Conservation (phyloP, 2,888 invertebrate species). For the Cantharis lateralis region DNA sequence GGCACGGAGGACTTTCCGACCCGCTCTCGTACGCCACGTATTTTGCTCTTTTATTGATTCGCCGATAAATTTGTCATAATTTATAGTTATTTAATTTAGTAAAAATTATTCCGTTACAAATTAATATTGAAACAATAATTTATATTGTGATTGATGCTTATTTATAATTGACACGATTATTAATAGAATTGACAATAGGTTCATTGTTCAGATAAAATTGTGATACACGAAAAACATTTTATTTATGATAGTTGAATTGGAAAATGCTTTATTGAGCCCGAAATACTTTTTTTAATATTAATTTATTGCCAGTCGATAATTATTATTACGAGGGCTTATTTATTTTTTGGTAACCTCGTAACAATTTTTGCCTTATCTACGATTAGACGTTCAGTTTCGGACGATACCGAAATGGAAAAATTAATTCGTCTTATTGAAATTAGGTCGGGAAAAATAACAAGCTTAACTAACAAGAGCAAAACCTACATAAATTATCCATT, state of each 20-base stretch:
- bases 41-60: background rate
- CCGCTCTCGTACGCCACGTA: background rate
- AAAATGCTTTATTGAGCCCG: conserved; percentile 38
- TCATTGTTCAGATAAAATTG: conserved; percentile 19
- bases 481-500: conserved; percentile 27
- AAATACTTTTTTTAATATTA: background rate
- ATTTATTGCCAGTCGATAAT: background rate
- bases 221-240: conserved; percentile 41
- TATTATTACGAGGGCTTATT: background rate
- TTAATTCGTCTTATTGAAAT: conserved; percentile 11
- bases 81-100: background rate
- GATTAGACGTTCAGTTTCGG: background rate
- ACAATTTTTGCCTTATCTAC: background rate
- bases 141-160: conserved; percentile 38
- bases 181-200: conserved; percentile 26
- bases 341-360: background rate
- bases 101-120: background rate
- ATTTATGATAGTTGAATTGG: conserved; percentile 42
- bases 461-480: conserved; percentile 20
- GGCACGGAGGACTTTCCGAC: background rate
- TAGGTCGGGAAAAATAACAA: conserved; percentile 15
- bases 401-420: background rate
- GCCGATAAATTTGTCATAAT: background rate
- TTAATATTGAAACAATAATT: conserved; percentile 32
- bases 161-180: conserved; percentile 35